Percentiles rank a stretch among this genome's conserved stretches.
Evolutionary conservation across 64 coral and sea anemone genomes (phyloP).

Genomic region (Porites lutea): DNA sequence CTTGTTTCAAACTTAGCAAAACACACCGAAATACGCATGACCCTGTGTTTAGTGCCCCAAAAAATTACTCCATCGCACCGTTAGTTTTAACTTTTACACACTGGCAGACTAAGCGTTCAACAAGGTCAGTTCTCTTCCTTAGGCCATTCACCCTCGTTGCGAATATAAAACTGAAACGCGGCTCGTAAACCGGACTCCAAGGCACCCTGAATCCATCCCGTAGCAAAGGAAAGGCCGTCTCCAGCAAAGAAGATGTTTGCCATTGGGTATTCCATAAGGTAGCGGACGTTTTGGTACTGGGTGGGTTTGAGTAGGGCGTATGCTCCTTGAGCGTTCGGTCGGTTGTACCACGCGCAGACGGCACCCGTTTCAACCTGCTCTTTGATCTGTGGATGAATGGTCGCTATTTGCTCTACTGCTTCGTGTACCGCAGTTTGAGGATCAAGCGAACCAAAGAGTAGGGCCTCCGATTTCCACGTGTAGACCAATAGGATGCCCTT

Average conservation of each 20-base stretch:
- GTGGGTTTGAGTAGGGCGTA: slow-evolving; percentile 8
- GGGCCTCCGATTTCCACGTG: slow-evolving; percentile 49
- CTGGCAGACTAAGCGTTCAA: neutral
- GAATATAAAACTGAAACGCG: slow-evolving; percentile 49
- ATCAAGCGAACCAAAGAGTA: slow-evolving; percentile 53
- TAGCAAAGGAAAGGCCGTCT: slow-evolving; percentile 46
- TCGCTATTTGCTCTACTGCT: slow-evolving; percentile 31
- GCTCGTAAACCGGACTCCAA: slow-evolving; percentile 53
- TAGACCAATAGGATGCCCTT: slow-evolving; percentile 55
- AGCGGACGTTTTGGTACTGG: slow-evolving; percentile 16
- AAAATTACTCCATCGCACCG: too few relatives aligned
- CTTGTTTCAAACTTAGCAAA: too few relatives aligned
- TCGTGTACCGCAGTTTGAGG: neutral
- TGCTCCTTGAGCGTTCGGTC: slow-evolving; percentile 25
- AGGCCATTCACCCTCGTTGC: slow-evolving; percentile 13
- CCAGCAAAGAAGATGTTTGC: slow-evolving; percentile 50
- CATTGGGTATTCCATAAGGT: slow-evolving; percentile 20
- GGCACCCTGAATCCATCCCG: slow-evolving; percentile 62
- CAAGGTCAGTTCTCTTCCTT: neutral
- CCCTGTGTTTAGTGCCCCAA: too few relatives aligned
- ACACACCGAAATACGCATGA: too few relatives aligned
- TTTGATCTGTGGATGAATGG: slow-evolving; percentile 46
- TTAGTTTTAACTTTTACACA: too few relatives aligned
- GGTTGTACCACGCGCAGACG: slow-evolving; percentile 51
- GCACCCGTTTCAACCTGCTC: slow-evolving; percentile 44